Evolutionary conservation across 1,140 invertebrate genomes (phyloP).

Genomic region (Thaumatotibia leucotreta): DNA sequence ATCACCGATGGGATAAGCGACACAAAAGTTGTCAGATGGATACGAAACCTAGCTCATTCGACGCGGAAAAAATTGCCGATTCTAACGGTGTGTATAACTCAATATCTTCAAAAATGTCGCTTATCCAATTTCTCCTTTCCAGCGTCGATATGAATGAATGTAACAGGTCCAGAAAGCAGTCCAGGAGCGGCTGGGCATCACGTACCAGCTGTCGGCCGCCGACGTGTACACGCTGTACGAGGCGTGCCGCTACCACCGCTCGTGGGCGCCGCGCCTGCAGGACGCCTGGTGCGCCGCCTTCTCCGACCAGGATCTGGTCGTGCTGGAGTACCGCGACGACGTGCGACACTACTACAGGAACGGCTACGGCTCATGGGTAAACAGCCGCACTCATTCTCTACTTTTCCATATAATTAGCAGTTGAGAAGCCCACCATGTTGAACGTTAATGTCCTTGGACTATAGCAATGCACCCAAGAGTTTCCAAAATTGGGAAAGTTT

Average conservation of each 20-base stretch:
- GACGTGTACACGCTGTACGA: constrained; percentile 78
- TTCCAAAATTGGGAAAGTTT: no score
- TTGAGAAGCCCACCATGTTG: no score
- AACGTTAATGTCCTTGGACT: no score
- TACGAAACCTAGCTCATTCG: no score
- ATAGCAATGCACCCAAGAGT: no score
- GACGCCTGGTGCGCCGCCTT: constrained; percentile 87
- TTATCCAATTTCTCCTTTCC: no score
- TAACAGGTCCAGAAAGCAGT: constrained; percentile 45
- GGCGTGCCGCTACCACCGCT: constrained; percentile 86
- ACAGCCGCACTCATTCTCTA: constrained; percentile 32
- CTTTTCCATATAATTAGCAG: no score
- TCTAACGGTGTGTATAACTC: no score
- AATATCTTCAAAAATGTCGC: no score
- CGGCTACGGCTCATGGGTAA: constrained; percentile 55
- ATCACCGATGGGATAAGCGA: constrained; percentile 87
- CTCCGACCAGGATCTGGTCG: constrained; percentile 80
- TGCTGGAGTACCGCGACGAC: constrained; percentile 88
- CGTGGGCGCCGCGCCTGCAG: constrained; percentile 78
- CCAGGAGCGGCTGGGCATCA: constrained; percentile 40
- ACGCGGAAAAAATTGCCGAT: no score
- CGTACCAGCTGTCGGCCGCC: constrained; percentile 29
- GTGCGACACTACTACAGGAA: constrained; percentile 81
- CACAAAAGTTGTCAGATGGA: no score
- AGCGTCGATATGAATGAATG: no score